Percentiles rank a stretch among this genome's conserved stretches.
These are phyloP conservation scores for Distichodus sexfasciatus DNA, from an alignment of 2,797 vertebrate genomes.

Conservation along the genomic window DNA sequence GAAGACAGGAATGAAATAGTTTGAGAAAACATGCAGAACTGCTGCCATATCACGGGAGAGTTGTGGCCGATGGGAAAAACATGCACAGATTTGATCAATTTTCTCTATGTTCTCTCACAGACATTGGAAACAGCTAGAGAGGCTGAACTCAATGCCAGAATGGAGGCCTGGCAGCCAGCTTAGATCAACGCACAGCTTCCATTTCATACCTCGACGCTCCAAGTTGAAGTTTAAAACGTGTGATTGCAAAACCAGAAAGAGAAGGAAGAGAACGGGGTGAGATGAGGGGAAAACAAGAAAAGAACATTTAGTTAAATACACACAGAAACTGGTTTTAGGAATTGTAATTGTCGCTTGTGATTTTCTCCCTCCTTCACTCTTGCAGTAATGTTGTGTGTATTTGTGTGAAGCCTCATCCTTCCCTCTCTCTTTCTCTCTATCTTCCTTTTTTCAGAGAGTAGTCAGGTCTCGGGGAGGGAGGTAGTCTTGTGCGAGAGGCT, in stretches of 20 bases:
- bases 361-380: not conserved
- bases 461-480: conserved; percentile 50
- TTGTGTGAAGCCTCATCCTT: no score
- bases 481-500: conserved; percentile 59
- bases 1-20: not conserved
- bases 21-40: not conserved
- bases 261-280: not conserved
- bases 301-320: not conserved
- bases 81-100: conserved; percentile 14
- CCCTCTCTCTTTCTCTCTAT: conserved; percentile 17
- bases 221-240: conserved; percentile 24
- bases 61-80: not conserved
- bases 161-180: conserved; percentile 28
- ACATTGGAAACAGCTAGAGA: not conserved
- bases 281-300: not conserved
- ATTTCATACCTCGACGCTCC: conserved; percentile 16
- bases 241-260: conserved; percentile 31
- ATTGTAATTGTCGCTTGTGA: not conserved
- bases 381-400: not conserved
- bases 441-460: conserved; percentile 58
- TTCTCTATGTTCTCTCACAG: not conserved
- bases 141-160: not conserved
- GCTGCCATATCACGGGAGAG: not conserved
- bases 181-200: conserved; percentile 20
- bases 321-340: not conserved